Percentiles rank a stretch among this genome's conserved stretches.
Evolutionary conservation across 53 echinoderm and acorn worm genomes (phyloP).

Genomic region (Antedon mediterranea): DNA sequence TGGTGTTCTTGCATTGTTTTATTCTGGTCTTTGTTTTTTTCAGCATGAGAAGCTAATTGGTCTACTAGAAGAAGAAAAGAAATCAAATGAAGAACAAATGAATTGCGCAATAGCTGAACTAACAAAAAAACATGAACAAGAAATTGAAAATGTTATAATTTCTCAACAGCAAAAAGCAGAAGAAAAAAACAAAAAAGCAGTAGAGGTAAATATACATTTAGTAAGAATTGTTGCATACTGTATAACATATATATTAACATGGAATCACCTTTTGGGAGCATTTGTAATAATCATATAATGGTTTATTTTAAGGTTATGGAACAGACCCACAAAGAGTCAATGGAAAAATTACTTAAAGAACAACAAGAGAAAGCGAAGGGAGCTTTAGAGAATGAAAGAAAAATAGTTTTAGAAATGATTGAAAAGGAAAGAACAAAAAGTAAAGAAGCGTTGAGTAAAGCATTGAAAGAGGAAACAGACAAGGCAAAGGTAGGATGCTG

Average conservation of each 20-base stretch:
- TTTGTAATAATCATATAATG: neutral
- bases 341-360: constrained; percentile 49
- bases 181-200: neutral
- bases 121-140: neutral
- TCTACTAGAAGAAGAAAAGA: constrained; percentile 74
- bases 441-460: neutral
- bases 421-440: constrained; percentile 11
- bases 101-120: constrained; percentile 1
- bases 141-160: neutral
- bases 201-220: too few relatives aligned
- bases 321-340: constrained; percentile 42
- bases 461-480: constrained; percentile 52
- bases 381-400: constrained; percentile 33
- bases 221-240: too few relatives aligned
- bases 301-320: constrained; percentile 41
- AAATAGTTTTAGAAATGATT: constrained; percentile 41
- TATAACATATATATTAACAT: too few relatives aligned
- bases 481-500: constrained; percentile 34
- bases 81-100: constrained; percentile 34
- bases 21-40: neutral
- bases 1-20: too few relatives aligned
- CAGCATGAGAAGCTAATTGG: constrained; percentile 67
- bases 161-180: neutral
- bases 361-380: constrained; percentile 43
- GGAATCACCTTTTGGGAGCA: too few relatives aligned